Conservation (phyloP, 2,888 invertebrate species). For the Oxycera nigricornis region DNA sequence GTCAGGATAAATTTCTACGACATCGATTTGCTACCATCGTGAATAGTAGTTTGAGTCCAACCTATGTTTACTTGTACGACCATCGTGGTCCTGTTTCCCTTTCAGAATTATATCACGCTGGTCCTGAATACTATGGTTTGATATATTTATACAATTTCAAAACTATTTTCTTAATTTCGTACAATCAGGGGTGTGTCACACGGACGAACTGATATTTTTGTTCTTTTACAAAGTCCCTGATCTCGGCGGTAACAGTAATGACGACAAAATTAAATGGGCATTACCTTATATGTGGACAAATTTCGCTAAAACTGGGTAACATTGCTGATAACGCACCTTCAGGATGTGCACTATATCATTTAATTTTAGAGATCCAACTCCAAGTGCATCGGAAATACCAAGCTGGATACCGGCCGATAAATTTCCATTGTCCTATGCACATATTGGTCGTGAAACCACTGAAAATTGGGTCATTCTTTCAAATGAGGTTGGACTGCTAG, state of each 20-base stretch:
- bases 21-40: neutral
- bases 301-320: slow-evolving; percentile 21
- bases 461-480: slow-evolving; percentile 62
- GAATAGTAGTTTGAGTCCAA: neutral
- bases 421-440: slow-evolving; percentile 57
- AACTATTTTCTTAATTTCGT: neutral
- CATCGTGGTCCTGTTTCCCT: neutral
- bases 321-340: neutral
- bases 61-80: slow-evolving; percentile 16
- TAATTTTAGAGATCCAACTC: slow-evolving; percentile 69
- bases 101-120: neutral
- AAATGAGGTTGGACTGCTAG: slow-evolving; percentile 66
- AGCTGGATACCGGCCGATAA: slow-evolving; percentile 67
- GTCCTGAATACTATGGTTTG: slow-evolving; percentile 27
- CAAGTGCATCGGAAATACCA: slow-evolving; percentile 61
- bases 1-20: neutral
- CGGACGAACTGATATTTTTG: neutral
- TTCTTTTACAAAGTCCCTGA: neutral
- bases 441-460: slow-evolving; percentile 66
- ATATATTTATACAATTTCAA: neutral
- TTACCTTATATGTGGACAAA: slow-evolving; percentile 1
- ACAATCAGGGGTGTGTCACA: slow-evolving; percentile 7
- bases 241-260: neutral
- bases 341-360: neutral
- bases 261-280: neutral